Evolutionary conservation across 1,140 invertebrate species (phyloP).

Genomic region (Heliconius eleuchia): DNA sequence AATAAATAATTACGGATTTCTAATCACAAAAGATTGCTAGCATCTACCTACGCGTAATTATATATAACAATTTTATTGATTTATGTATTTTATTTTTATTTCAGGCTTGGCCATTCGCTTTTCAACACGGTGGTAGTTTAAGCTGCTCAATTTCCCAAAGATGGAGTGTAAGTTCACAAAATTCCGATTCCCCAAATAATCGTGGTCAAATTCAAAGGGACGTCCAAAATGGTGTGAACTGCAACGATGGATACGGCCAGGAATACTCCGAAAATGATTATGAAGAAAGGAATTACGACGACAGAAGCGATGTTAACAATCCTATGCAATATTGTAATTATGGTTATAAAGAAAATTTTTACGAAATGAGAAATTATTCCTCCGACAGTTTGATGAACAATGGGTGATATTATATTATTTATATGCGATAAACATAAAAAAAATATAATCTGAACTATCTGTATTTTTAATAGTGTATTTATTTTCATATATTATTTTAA

Average conservation of each 20-base stretch:
- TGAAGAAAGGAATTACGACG: conserved; percentile 66
- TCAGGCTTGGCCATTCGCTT: conserved; percentile 75
- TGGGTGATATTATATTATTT: conserved; percentile 45
- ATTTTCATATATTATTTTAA: no score
- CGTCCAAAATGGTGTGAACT: conserved; percentile 44
- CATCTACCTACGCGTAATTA: no score
- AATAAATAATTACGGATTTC: no score
- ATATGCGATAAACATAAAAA: not conserved
- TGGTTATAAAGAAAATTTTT: conserved; percentile 70
- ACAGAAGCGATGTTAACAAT: conserved; percentile 50
- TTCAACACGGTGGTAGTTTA: conserved; percentile 69
- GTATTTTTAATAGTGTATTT: no score
- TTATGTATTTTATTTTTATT: conserved; percentile 24
- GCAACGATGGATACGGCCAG: conserved; percentile 54
- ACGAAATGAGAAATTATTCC: conserved; percentile 67
- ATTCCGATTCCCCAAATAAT: conserved; percentile 40
- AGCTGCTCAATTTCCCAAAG: conserved; percentile 70
- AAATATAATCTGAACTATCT: no score
- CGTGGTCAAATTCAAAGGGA: conserved; percentile 44
- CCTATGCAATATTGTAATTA: conserved; percentile 65
- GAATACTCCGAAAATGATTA: conserved; percentile 71
- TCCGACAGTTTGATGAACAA: conserved; percentile 63
- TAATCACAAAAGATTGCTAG: no score
- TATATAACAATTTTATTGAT: not conserved
- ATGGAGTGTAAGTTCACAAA: conserved; percentile 59